Base-by-base conservation (phyloP, 2,888 invertebrate genomes). In the Agrilus cyanescens region DNA sequence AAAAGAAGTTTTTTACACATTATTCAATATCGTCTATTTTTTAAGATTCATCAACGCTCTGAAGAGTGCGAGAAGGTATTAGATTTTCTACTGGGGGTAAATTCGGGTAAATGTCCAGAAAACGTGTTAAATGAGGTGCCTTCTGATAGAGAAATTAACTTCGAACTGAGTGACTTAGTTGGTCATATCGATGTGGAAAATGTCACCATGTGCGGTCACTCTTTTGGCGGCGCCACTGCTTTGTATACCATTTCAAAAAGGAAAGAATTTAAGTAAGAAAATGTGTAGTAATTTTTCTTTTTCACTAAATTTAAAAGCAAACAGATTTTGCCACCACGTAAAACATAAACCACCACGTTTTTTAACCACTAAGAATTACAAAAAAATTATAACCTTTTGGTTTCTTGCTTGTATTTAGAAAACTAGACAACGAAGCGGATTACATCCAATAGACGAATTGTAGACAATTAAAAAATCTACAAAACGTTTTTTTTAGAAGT, bases 181-280 rank as follows among this genome's bases (percentile, higher is more conserved):
- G 69, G 63, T 4, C 56, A 63, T 29, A 57, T 75, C 40, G 72
- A 75, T 53, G 38, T 70, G 12, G 58, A 66, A 4, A 62, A 60
- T 46, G 53, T 71, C 2, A 63, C 70, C 2, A 64, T 78, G 46
- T 70, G 72, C 52, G 81, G 81, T 2, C 80, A 80, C 59, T 80
- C 79, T 0, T 80, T 81, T 61, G 81, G 81, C 6, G 80, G 74
- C 2, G 74, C 76, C 4, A 75, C 79, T 1, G 68, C 74, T 8
- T 57, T 81, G 3, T 64, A 73, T 18, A 66, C 76, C 1, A 57
- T 76, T 18, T 67, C 73, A 0, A 62, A 65, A 41, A 73, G 77
- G 45, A 56, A 59, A 18, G 63, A 76, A 49, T 69, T 76, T 50
- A 71, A 64, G 76, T 76, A 62, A 54, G 4, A 31, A 12, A 18